These are phyloP conservation scores for Rhagologus leucostigma DNA, from an alignment of 2,113 vertebrate species.

Conservation along the genomic window DNA sequence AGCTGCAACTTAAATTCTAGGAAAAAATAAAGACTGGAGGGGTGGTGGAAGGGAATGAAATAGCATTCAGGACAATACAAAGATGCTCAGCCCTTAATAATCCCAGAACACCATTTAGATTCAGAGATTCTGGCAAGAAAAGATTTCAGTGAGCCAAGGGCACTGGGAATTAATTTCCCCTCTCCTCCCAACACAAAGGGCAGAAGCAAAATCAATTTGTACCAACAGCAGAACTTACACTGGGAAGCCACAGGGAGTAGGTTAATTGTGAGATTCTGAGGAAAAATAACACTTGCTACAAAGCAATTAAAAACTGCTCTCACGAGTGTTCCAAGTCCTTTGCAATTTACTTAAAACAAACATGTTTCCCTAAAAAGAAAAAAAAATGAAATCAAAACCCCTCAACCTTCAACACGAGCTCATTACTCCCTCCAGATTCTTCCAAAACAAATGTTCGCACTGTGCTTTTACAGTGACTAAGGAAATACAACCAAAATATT, in stretches of 20 bases:
- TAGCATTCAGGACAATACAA: not conserved
- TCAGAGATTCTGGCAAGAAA: not conserved
- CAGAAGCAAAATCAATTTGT: not conserved
- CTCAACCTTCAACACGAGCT: not conserved
- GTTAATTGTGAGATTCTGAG: constrained; percentile 13
- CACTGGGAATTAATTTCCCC: not conserved
- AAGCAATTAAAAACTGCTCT: constrained; percentile 35
- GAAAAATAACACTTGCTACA: constrained; percentile 13
- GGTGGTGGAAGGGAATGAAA: not conserved
- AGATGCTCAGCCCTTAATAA: not conserved
- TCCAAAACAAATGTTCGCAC: accelerated
- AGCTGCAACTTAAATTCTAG: not conserved
- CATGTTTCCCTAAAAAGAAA: not conserved
- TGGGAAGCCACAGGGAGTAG: not conserved
- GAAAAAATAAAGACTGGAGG: not conserved
- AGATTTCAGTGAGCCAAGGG: not conserved
- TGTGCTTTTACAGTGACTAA: not conserved
- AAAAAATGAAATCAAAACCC: not conserved
- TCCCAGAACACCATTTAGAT: not conserved
- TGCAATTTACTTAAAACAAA: constrained; percentile 33
- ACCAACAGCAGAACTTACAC: not conserved
- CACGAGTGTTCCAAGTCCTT: not conserved
- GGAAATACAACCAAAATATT: not conserved
- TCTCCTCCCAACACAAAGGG: not conserved
- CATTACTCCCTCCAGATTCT: not conserved